These are phyloP conservation scores for Mastigias papua DNA, from an alignment of 30 jellyfish, hydroid and myxozoan genomes.

Conservation along the genomic window DNA sequence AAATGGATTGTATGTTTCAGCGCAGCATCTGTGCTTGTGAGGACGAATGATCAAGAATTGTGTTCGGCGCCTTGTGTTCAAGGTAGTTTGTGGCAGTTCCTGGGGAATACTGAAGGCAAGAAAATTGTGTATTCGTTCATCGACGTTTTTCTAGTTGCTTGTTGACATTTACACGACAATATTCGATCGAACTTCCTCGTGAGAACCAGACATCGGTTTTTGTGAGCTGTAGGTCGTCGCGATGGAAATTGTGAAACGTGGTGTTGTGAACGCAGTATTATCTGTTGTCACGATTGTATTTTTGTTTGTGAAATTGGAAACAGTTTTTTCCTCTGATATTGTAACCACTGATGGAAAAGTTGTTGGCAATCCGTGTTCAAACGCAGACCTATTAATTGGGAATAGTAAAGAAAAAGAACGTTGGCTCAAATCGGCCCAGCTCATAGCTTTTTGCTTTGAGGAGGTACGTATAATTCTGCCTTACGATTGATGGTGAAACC, in stretches of 20 bases:
- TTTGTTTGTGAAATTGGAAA: not conserved
- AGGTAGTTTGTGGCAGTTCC: not conserved
- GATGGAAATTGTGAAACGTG: not conserved
- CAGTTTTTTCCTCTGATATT: not conserved
- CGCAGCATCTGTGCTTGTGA: not conserved
- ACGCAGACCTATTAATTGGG: not conserved
- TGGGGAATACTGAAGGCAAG: too few species aligned
- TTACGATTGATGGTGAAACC: too few species aligned
- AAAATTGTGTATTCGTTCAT: too few species aligned
- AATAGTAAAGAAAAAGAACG: not conserved
- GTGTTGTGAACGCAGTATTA: not conserved
- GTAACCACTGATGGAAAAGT: constrained; percentile 5
- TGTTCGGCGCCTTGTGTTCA: not conserved
- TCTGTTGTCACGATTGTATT: not conserved
- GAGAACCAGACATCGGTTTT: not conserved
- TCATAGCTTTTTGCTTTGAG: constrained; percentile 29
- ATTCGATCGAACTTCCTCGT: not conserved
- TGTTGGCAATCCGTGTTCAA: constrained; percentile 26
- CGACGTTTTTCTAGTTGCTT: too few species aligned
- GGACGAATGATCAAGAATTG: too few species aligned
- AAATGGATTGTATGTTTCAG: not conserved
- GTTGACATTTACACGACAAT: too few species aligned
- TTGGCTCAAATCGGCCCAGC: constrained; percentile 46
- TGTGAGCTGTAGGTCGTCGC: not conserved
- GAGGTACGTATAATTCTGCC: constrained; percentile 15